Evolutionary conservation across 2,797 vertebrate genomes (phyloP).

Genomic region (Bovichtus diacanthus): DNA sequence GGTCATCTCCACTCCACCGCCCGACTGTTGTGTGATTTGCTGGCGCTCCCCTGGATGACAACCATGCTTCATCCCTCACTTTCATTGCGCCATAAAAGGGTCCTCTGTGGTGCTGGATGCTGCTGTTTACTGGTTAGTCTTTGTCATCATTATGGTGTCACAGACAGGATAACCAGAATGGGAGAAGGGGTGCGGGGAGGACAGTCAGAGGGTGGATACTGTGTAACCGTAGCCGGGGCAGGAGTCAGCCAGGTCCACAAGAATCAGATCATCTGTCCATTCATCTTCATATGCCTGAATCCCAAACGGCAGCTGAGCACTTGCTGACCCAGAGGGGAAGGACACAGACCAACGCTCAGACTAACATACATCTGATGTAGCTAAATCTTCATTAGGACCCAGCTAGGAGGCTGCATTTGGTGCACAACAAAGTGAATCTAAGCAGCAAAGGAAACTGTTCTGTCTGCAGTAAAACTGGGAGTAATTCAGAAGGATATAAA

Average conservation of each 20-base stretch:
- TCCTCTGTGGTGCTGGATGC: constrained; percentile 72
- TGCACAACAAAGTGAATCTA: constrained; percentile 26
- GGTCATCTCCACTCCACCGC: constrained; percentile 57
- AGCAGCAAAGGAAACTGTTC: constrained; percentile 37
- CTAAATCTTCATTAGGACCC: constrained; percentile 49
- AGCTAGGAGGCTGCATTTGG: constrained; percentile 41
- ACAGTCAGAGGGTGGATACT: constrained; percentile 42
- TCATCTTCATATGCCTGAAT: constrained; percentile 79
- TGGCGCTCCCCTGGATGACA: constrained; percentile 66
- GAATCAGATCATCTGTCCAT: constrained; percentile 81
- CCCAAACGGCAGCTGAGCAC: constrained; percentile 67
- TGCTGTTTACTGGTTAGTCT: constrained; percentile 80
- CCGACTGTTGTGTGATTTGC: constrained; percentile 77
- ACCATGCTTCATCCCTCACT: constrained; percentile 82
- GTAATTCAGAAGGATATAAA: constrained; percentile 56
- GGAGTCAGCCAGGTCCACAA: constrained; percentile 64
- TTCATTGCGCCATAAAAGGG: constrained; percentile 82
- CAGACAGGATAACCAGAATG: constrained; percentile 73
- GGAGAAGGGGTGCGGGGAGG: constrained; percentile 37
- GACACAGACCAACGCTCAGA: constrained; percentile 39
- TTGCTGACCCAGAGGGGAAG: constrained; percentile 53
- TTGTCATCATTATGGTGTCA: constrained; percentile 85
- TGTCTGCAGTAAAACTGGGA: constrained; percentile 49
- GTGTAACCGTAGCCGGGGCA: constrained; percentile 56
- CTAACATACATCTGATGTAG: constrained; percentile 29